Evolutionary conservation across 1,140 invertebrate species (phyloP).

Genomic region (Olivierus martensii): DNA sequence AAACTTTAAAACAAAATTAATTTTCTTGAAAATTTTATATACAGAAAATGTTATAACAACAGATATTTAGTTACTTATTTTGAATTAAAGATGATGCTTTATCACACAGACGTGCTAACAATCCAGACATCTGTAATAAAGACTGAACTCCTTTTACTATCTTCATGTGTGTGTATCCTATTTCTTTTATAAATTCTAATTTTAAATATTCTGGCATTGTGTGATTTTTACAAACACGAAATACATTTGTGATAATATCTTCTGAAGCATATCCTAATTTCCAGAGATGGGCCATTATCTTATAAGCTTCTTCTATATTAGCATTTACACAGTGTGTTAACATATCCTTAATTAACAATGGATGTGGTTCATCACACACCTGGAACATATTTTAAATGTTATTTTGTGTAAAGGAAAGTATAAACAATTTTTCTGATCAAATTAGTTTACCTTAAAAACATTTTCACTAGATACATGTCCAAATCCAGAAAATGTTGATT

Average conservation of each 20-base stretch:
- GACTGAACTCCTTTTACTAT: constrained; percentile 78
- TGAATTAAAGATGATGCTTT: constrained; percentile 6
- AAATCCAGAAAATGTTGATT: constrained; percentile 93
- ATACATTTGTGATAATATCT: constrained; percentile 91
- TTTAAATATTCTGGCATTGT: constrained; percentile 65
- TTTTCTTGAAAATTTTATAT: too few species aligned
- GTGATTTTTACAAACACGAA: constrained; percentile 79
- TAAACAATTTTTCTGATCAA: not conserved
- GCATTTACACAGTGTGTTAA: constrained; percentile 61
- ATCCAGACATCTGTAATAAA: constrained; percentile 74
- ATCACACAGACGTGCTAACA: constrained; percentile 66
- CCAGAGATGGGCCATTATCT: constrained; percentile 75
- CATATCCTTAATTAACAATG: constrained; percentile 84
- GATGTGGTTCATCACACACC: constrained; percentile 99
- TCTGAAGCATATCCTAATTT: constrained; percentile 87
- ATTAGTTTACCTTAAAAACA: constrained; percentile 90
- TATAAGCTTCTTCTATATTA: constrained; percentile 76
- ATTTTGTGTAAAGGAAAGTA: not conserved
- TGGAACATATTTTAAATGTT: constrained; percentile 18
- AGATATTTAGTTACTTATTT: too few species aligned
- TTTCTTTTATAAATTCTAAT: constrained; percentile 82
- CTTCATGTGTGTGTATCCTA: constrained; percentile 79
- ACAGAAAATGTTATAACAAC: too few species aligned
- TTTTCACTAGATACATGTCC: constrained; percentile 79
- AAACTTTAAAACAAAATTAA: too few species aligned